Evolutionary conservation across 2,113 vertebrate genomes (phyloP), one percentile per base, ranked within the genome.

Genomic region (Upupa epops): DNA sequence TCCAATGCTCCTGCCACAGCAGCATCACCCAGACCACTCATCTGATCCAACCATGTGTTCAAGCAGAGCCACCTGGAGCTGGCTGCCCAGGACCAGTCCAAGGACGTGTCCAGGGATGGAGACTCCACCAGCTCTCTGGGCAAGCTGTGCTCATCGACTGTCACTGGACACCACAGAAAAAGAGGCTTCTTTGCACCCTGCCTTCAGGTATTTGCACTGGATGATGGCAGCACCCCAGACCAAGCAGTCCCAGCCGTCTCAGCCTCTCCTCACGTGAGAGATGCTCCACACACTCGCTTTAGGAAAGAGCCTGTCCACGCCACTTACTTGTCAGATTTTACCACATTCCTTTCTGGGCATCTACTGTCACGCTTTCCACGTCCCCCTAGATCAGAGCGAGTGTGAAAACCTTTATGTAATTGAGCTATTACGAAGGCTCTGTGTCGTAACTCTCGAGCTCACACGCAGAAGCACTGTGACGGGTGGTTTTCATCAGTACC

Each of bases 401-500:
- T 13, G 79, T 32, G 19, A 36, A 92, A 82, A 18, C 10, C 76
- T 36, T 90, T 75, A 65, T 0, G 18, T 52, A 83, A 88, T 90
- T 52, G 80, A 88, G 88, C 71, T 71, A 81, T 77, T 63, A 86
- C 9, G 12, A n/a, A 92, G 83, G 86, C 74, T 81, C 80, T 83
- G 60, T 88, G 88, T 93, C 88, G 64, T 65, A 71, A n/a, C 80
- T 55, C 77, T 46, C 52, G n/a, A n/a, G n/a, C n/a, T n/a, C n/a
- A n/a, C n/a, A n/a, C n/a, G n/a, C n/a, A n/a, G n/a, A n/a, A n/a
- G n/a, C n/a, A 79, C 84, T 89, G 69, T 86, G 88, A 69, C 25
- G 13, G 65, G 72, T 77, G 63, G 55, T 86, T 86, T 94, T 84
- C 86, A 66, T 95, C 89, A 90, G 82, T 93, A 70, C 19, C 89